Conservation (phyloP, 2,888 invertebrate species). For the Xestobium rufovillosum region DNA sequence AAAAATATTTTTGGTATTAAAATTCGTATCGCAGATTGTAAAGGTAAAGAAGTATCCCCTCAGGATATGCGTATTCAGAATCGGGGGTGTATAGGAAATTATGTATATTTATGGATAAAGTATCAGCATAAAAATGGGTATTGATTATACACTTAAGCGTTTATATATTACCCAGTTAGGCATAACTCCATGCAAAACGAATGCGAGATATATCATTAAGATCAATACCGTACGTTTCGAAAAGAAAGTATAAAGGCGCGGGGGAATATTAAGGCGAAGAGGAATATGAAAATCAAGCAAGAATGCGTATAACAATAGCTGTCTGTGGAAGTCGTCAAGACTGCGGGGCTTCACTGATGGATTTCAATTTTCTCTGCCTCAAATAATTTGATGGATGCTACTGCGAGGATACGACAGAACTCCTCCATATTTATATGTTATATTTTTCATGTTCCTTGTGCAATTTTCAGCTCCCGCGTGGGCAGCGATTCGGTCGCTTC, state of each 20-base stretch:
- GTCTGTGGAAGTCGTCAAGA: constrained; percentile 37
- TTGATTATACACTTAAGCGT: no score
- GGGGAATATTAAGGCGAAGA: constrained; percentile 17
- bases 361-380: constrained; percentile 41
- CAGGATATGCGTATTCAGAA: no score
- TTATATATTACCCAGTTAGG: constrained; percentile 1
- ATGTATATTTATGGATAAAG: no score
- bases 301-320: constrained; percentile 39
- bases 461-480: no score
- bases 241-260: constrained; percentile 16
- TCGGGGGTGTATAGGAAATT: no score
- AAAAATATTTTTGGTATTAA: no score
- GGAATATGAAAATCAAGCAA: constrained; percentile 41
- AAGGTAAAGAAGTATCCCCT: no score
- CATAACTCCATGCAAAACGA: constrained; percentile 15
- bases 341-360: constrained; percentile 39
- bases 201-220: constrained; percentile 40
- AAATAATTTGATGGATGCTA: constrained; percentile 25
- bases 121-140: no score
- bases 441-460: background rate
- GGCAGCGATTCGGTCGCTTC: no score
- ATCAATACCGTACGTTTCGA: constrained; percentile 41
- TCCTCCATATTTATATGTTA: constrained; percentile 1
- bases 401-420: no score
- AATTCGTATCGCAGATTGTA: no score